These are phyloP conservation scores for Brachynemurus nebulosus DNA, from an alignment of 2,888 invertebrate species.

Conservation along the genomic window DNA sequence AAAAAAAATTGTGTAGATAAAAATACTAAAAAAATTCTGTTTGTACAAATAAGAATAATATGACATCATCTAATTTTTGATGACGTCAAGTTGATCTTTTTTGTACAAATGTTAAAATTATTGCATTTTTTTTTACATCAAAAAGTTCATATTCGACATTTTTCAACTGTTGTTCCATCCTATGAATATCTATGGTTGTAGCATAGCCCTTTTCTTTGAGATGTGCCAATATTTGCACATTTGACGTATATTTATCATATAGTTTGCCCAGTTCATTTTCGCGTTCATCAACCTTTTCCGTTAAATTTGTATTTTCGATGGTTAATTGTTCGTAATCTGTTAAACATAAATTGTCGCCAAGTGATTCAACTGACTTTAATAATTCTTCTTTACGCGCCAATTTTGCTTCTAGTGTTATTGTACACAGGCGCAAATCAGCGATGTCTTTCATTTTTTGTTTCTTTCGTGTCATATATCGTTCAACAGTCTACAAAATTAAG, in stretches of 20 bases:
- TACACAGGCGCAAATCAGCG: conserved; percentile 24
- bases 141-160: conserved; percentile 18
- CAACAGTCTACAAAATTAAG: conserved; percentile 18
- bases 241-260: conserved; percentile 33
- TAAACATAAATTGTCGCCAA: conserved; percentile 36
- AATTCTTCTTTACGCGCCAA: conserved; percentile 25
- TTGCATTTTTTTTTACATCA: neutral
- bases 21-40: neutral
- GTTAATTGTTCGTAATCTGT: conserved; percentile 41
- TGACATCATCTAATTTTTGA: too few relatives aligned
- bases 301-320: conserved; percentile 35
- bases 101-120: neutral
- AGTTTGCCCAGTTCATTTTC: conserved; percentile 37
- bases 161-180: conserved; percentile 18
- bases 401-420: conserved; percentile 25
- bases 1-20: neutral
- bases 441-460: conserved; percentile 22
- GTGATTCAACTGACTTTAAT: conserved; percentile 29
- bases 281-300: conserved; percentile 41
- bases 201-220: conserved; percentile 37
- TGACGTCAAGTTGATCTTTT: too few relatives aligned
- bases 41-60: too few relatives aligned
- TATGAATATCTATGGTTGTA: conserved; percentile 24
- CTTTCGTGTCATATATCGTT: conserved; percentile 24
- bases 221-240: conserved; percentile 37